Conservation (phyloP, 2,113 vertebrate species). For the Barbus barbus region DNA sequence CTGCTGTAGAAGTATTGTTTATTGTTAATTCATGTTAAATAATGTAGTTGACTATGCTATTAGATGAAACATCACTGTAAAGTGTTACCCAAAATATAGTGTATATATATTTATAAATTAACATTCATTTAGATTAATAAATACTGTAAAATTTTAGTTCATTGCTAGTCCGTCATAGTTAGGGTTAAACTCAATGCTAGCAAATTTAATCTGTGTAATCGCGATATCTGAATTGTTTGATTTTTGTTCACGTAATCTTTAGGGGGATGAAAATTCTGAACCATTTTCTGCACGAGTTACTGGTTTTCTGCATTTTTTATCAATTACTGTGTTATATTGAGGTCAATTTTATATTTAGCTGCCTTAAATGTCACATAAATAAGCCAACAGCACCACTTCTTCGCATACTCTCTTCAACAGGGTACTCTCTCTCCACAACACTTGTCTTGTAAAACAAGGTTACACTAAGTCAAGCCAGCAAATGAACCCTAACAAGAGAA, state of each 20-base stretch:
- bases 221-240: no score
- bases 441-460: slow-evolving; percentile 2
- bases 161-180: no score
- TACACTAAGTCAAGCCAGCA: neutral
- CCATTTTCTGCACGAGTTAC: neutral
- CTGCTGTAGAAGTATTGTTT: no score
- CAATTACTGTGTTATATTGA: neutral
- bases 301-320: neutral
- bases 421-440: neutral
- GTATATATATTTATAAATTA: no score
- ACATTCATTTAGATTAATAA: no score
- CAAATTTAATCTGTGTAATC: neutral
- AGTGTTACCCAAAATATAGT: no score
- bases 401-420: neutral
- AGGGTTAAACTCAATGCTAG: no score
- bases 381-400: neutral
- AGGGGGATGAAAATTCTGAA: neutral
- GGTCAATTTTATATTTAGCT: slow-evolving; percentile 5
- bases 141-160: no score
- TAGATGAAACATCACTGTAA: no score
- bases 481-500: neutral
- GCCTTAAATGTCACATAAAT: neutral
- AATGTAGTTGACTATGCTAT: no score
- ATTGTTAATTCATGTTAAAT: no score
- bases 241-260: neutral